phyloP scores from a whole-genome alignment of 2,113 vertebrate genomes.

The Hemiprocne comata region DNA sequence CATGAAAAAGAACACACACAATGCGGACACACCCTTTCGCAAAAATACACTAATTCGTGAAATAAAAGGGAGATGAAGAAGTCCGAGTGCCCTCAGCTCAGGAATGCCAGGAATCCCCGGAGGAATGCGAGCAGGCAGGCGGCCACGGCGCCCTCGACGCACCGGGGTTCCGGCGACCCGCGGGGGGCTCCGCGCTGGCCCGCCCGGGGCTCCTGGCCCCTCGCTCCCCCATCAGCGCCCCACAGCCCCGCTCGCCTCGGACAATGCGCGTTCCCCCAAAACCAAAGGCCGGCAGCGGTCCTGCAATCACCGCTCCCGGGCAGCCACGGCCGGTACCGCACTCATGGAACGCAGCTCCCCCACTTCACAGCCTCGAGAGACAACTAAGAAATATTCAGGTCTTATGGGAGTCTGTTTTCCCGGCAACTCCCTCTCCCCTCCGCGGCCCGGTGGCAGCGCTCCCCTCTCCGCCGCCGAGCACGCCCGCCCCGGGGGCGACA shows the following conservation, averaged over 20 bases:
- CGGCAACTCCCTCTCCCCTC: background rate
- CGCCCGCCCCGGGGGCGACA: background rate
- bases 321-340: background rate
- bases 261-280: background rate
- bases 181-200: background rate
- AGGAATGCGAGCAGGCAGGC: slow-evolving; percentile 11
- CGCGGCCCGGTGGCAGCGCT: background rate
- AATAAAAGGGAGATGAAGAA: background rate
- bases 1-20: background rate
- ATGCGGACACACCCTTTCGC: background rate
- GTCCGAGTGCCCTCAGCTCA: background rate
- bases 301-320: background rate
- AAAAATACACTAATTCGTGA: background rate
- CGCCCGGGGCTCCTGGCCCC: background rate
- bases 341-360: background rate
- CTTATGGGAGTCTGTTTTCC: background rate
- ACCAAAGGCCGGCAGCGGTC: background rate
- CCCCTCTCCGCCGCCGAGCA: background rate
- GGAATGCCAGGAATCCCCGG: slow-evolving; percentile 55
- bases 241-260: background rate
- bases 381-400: background rate
- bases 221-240: background rate
- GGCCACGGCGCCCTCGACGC: background rate
- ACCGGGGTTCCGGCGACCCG: background rate
- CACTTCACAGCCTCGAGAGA: background rate